Evolutionary conservation across 2,888 invertebrate genomes (phyloP).

Genomic region (Bugula neritina): DNA sequence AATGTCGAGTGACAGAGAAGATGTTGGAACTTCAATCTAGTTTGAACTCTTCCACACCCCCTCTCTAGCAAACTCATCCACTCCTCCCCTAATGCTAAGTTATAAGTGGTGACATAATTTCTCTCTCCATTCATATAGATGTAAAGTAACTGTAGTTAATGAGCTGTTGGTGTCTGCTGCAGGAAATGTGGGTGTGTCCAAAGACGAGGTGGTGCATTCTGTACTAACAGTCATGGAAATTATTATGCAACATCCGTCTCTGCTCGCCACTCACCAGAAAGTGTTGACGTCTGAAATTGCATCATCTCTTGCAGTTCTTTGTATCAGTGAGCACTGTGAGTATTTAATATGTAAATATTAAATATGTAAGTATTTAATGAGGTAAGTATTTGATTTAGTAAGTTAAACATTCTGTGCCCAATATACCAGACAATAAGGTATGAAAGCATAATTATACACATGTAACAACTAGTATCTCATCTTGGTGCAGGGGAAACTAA

Average conservation of each 20-base stretch:
- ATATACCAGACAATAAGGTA: no score
- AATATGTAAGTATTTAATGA: slow-evolving; percentile 26
- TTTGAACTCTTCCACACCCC: no score
- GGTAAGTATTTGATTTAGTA: slow-evolving; percentile 35
- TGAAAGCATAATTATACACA: no score
- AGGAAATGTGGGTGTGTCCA: slow-evolving; percentile 27
- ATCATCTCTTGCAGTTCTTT: slow-evolving; percentile 44
- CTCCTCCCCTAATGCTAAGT: no score
- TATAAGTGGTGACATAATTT: no score
- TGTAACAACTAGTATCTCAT: no score
- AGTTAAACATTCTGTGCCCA: not conserved
- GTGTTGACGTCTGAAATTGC: slow-evolving; percentile 45
- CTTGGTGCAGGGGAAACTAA: slow-evolving; percentile 42
- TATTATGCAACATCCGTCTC: slow-evolving; percentile 47
- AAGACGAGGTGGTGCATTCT: slow-evolving; percentile 47
- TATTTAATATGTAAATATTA: not conserved
- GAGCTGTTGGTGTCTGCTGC: no score
- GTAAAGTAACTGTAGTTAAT: no score
- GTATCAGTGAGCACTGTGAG: slow-evolving; percentile 34
- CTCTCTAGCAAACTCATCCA: no score
- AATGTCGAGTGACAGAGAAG: no score
- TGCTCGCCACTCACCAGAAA: slow-evolving; percentile 41
- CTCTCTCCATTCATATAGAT: no score
- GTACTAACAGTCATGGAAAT: slow-evolving; percentile 47
- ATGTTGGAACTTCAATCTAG: no score